Evolutionary conservation across 2,113 vertebrate species (phyloP), one percentile per base, ranked within the genome.

Genomic region (Datnioides undecimradiatus): DNA sequence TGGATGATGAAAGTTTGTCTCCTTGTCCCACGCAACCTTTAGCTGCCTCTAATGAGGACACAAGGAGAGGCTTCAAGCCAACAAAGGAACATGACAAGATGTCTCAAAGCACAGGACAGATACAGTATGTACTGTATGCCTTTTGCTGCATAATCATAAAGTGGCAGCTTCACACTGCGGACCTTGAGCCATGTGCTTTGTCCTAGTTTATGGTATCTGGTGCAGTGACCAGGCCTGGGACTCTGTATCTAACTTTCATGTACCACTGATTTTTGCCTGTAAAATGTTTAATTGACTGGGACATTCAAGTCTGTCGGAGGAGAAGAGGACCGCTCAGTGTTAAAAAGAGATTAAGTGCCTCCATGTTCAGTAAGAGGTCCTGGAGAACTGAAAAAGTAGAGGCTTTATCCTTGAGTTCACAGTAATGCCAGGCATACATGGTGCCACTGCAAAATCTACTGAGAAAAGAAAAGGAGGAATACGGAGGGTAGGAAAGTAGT

Each of bases 1-100:
- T 65, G 27, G 49, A 60, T 57, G 72, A 76, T 63, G 51, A 83
- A 75, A 64, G 59, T 74, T 68, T 55, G 34, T 55, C 60, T 84
- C 51, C 71, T 79, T 31, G 4, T 25, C 41, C 31, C 23, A 45
- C 51, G 41, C 46, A 51, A 89, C 88, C 82, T 80, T 83, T 63
- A 71, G 51, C 41, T 82, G 54, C 48, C 13, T 78, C 52, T 89
- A 91, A 85, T 78, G 80, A 91, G 82, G 70, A 75, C 72, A 86
- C 40, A 17, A 76, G 64, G 45, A 82, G 64, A 71, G 64, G 63
- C 74, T 51, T 79, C 5, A 45, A 75, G 66, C 23, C 19, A 74
- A 63, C 49, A 29, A 72, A 68, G 16, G 64, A 84, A 62, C 68
- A 71, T 73, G 73, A 82, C 70, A 73, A 65, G 40, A 77, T 45